phyloP scores from a whole-genome alignment of 2,888 invertebrate genomes.

The Lasioglossum zephyrum region DNA sequence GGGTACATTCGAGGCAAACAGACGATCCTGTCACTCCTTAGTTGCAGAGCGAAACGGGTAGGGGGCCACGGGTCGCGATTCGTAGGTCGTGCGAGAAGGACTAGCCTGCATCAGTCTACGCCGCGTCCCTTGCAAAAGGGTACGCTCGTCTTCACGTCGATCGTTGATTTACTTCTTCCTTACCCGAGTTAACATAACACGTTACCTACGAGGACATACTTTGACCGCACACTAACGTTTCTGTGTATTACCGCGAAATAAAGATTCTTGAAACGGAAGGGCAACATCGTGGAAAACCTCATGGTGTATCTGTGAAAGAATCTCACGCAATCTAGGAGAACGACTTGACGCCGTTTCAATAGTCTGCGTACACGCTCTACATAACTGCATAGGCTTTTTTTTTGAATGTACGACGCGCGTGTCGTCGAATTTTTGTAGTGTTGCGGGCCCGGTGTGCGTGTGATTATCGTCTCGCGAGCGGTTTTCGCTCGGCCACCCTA shows the following conservation, averaged over 20 bases:
- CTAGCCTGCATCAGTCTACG: constrained; percentile 75
- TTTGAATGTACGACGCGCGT: constrained; percentile 8
- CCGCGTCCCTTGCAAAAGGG: constrained; percentile 75
- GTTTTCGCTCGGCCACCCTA: constrained; percentile 22
- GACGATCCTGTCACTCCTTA: constrained; percentile 69
- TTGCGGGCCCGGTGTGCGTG: constrained; percentile 12
- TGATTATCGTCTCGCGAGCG: constrained; percentile 28
- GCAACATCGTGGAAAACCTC: constrained; percentile 32
- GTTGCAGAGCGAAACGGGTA: constrained; percentile 66
- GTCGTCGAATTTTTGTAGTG: constrained; percentile 23
- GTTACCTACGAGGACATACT: constrained; percentile 16
- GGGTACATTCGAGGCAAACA: constrained; percentile 35
- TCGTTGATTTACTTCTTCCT: constrained; percentile 51
- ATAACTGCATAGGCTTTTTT: not conserved
- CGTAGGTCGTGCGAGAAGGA: constrained; percentile 76
- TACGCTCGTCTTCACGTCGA: constrained; percentile 67
- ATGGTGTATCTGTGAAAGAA: constrained; percentile 44
- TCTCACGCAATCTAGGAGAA: constrained; percentile 42
- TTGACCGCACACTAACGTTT: constrained; percentile 14
- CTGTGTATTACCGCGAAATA: not conserved
- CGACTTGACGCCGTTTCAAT: constrained; percentile 54
- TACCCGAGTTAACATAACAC: constrained; percentile 25
- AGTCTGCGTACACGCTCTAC: not conserved
- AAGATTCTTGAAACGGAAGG: constrained; percentile 20
- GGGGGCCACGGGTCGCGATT: constrained; percentile 75